These are phyloP conservation scores for Drosophila sordidula DNA, from an alignment of 2,888 invertebrate genomes.

Conservation along the genomic window DNA sequence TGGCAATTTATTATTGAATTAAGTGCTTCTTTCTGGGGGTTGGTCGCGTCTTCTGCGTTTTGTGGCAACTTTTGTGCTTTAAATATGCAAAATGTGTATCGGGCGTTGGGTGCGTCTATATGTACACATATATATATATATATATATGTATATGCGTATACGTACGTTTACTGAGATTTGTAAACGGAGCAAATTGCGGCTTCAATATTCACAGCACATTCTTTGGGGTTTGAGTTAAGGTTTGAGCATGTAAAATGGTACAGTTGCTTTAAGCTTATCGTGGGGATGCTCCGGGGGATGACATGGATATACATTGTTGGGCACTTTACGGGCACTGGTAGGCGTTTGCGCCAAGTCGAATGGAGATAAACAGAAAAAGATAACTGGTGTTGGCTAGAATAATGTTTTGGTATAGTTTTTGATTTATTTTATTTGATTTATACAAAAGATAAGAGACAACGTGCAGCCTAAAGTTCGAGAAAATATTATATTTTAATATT, in stretches of 20 bases:
- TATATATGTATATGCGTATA: neutral
- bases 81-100: constrained; percentile 73
- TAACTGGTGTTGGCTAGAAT: constrained; percentile 16
- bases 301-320: constrained; percentile 46
- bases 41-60: constrained; percentile 40
- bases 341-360: constrained; percentile 61
- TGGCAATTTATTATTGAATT: constrained; percentile 81
- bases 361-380: constrained; percentile 39
- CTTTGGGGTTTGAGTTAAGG: constrained; percentile 69
- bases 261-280: constrained; percentile 69
- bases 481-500: no score
- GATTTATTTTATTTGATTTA: neutral
- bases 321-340: constrained; percentile 45
- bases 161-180: constrained; percentile 17
- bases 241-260: constrained; percentile 76
- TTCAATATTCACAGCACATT: constrained; percentile 52
- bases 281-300: constrained; percentile 43
- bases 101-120: constrained; percentile 21
- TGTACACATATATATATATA: neutral
- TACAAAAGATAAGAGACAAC: neutral
- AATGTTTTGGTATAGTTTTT: constrained; percentile 6
- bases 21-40: constrained; percentile 71
- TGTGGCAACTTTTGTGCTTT: constrained; percentile 49
- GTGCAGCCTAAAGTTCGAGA: no score
- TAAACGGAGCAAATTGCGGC: constrained; percentile 44